A percentile compares a stretch with the other conserved stretches of the same genome.
These are phyloP conservation scores for Cavia porcellus DNA, from an alignment of 2,113 vertebrate genomes.

Conservation along the genomic window DNA sequence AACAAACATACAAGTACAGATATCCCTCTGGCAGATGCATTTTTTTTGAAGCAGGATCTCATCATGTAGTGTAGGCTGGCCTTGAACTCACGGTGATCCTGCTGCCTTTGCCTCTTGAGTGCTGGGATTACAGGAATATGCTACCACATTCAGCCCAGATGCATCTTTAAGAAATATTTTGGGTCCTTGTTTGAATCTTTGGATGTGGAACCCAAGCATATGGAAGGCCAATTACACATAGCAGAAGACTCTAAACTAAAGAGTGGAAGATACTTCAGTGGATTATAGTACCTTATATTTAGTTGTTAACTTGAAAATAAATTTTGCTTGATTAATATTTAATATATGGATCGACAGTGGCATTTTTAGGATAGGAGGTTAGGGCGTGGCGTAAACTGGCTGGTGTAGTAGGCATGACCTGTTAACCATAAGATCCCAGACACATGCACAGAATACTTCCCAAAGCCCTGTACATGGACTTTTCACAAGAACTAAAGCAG, in stretches of 20 bases:
- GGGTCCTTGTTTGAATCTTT: neutral
- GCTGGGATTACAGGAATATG: neutral
- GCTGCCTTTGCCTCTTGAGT: neutral
- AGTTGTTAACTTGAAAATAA: neutral
- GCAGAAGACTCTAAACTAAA: neutral
- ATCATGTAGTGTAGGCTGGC: neutral
- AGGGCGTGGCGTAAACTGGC: neutral
- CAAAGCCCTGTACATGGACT: neutral
- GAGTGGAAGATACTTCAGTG: neutral
- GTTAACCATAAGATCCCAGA: neutral
- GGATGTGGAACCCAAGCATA: neutral
- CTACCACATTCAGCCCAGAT: neutral
- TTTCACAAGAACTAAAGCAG: neutral
- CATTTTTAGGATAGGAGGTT: neutral
- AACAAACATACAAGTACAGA: neutral
- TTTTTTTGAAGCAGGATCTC: no score
- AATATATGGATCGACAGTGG: neutral
- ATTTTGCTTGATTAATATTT: neutral
- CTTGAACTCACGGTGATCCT: neutral
- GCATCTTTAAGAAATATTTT: neutral
- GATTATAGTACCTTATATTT: neutral
- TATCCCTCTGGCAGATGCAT: neutral
- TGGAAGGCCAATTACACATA: neutral
- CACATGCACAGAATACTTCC: neutral
- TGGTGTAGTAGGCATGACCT: neutral